Evolutionary conservation across 2,797 vertebrate genomes (phyloP), one percentile per base, ranked within the genome.

Genomic region (Sparidentex hasta): DNA sequence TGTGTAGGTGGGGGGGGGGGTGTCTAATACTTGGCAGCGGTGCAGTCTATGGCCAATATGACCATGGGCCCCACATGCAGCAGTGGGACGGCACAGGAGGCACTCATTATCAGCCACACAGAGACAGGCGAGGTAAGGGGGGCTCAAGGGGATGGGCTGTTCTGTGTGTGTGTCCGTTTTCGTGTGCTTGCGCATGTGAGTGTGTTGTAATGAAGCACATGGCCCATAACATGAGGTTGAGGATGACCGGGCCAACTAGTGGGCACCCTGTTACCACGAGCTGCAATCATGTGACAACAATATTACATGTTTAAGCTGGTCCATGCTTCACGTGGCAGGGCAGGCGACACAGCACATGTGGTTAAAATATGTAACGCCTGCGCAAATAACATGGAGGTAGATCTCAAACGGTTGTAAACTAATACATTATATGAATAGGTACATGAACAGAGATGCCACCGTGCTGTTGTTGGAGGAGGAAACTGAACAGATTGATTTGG

Each of bases 41-140:
- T 72, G 46, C 65, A 76, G 74, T 56, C 76, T 87, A 64, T 41
- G 78, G 79, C 51, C 68, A 64, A 71, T 76, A 84, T 87, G 81
- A 88, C 78, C 29, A 44, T 54, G 87, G 89, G 88, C 85, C 91
- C 71, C 93, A 91, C 92, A 85, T 88, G 90, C 74, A 69, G 79
- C 79, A 58, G 71, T 62, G 65, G 78, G 78, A 69, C 21, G 21
- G 85, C 81, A 67, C 71, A 73, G 87, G 80, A 84, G 80, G 72
- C 79, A 59, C 87, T 93, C 90, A 91, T 93, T 94, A 94, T 85
- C 87, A 69, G 61, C 77, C 87, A 69, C 80, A 78, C 63, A 72
- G 66, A 80, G 66, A 71, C 51, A 16, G 20, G 25, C 64, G 82
- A 52, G 20, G 27, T 21, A 14, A 12, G 38, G 51, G 52, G 62